Conservation (phyloP, 2,888 invertebrate species). For the Teinopalpus imperialis region DNA sequence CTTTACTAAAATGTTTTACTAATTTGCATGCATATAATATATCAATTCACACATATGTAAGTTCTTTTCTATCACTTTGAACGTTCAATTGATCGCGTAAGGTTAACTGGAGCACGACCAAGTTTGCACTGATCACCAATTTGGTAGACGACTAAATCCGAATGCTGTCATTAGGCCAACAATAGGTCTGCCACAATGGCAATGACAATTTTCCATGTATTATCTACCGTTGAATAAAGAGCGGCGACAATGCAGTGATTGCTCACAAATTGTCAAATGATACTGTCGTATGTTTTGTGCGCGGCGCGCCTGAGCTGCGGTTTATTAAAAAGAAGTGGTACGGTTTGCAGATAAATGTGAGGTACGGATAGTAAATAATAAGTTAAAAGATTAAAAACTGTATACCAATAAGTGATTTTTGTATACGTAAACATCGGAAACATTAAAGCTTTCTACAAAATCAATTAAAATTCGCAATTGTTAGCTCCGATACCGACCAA, state of each 20-base stretch:
- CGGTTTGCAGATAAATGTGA: constrained; percentile 8
- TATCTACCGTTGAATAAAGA: constrained; percentile 80
- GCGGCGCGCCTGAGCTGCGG: constrained; percentile 62
- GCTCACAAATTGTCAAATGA: constrained; percentile 82
- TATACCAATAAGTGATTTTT: too few relatives aligned
- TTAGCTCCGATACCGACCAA: too few relatives aligned
- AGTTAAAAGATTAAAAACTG: too few relatives aligned
- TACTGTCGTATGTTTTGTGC: constrained; percentile 76
- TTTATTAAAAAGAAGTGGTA: constrained; percentile 57
- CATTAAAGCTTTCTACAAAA: too few relatives aligned
- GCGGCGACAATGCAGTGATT: constrained; percentile 81
- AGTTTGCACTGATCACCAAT: constrained; percentile 63
- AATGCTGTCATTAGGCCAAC: constrained; percentile 77
- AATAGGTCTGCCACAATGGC: constrained; percentile 70
- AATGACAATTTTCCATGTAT: constrained; percentile 80
- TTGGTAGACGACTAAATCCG: constrained; percentile 63
- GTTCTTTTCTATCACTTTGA: too few relatives aligned
- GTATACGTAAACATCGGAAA: too few relatives aligned
- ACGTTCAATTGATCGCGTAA: constrained; percentile 27
- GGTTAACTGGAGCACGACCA: constrained; percentile 50
- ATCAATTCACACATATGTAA: too few relatives aligned
- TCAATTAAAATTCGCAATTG: too few relatives aligned
- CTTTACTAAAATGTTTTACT: too few relatives aligned
- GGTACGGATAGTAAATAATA: neutral
- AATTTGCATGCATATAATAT: too few relatives aligned